phyloP scores from a whole-genome alignment of 2,113 vertebrate species.

The Trinectes maculatus region DNA sequence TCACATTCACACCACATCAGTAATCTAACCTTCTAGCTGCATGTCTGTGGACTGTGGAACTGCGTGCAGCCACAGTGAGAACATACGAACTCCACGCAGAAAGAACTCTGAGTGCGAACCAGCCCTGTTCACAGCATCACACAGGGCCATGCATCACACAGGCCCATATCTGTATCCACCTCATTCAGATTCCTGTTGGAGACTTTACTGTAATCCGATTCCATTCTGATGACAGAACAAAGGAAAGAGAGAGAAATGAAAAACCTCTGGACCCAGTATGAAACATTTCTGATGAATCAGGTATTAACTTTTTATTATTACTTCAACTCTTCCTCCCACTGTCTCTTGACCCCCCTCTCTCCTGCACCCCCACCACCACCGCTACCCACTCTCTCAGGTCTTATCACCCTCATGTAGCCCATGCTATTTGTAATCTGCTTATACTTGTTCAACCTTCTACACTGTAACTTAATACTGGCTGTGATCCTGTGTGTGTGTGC shows the following conservation, averaged over 20 bases:
- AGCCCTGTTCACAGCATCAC: too few species aligned
- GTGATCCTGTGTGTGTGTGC: slow-evolving; percentile 24
- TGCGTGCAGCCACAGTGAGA: too few species aligned
- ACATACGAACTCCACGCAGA: too few species aligned
- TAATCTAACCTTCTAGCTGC: too few species aligned
- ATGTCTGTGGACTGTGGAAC: too few species aligned
- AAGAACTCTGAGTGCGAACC: too few species aligned
- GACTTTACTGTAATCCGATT: slow-evolving; percentile 73
- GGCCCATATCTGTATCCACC: slow-evolving; percentile 26
- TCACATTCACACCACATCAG: not conserved
- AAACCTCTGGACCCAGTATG: slow-evolving; percentile 12
- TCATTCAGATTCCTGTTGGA: slow-evolving; percentile 44
- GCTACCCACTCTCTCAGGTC: slow-evolving; percentile 40
- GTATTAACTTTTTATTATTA: slow-evolving; percentile 45
- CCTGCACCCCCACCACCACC: not conserved
- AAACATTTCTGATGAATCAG: slow-evolving; percentile 54
- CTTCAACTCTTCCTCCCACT: slow-evolving; percentile 20
- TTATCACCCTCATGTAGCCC: slow-evolving; percentile 68
- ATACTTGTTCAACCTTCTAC: slow-evolving; percentile 66
- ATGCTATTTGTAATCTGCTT: slow-evolving; percentile 75
- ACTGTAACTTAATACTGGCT: slow-evolving; percentile 63
- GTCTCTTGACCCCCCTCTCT: slow-evolving; percentile 25
- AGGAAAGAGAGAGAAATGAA: slow-evolving; percentile 17
- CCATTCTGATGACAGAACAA: slow-evolving; percentile 48
- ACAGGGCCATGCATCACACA: too few species aligned